These are phyloP conservation scores for Murina feae DNA, from an alignment of 2,113 vertebrate genomes.

Conservation along the genomic window DNA sequence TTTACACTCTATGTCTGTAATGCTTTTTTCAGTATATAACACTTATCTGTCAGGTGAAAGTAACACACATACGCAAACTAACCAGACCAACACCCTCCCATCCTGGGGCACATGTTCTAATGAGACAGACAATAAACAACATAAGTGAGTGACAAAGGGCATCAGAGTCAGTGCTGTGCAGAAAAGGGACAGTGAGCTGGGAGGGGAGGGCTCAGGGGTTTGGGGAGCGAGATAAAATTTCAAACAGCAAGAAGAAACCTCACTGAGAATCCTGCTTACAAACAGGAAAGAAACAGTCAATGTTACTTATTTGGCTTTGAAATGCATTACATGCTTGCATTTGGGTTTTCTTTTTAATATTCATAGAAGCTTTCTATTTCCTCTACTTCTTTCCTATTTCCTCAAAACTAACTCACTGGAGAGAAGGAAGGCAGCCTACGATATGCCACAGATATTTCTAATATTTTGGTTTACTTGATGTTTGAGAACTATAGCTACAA, in stretches of 20 bases:
- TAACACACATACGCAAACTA: accelerated
- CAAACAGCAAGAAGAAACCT: neutral
- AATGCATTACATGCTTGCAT: neutral
- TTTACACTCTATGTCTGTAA: neutral
- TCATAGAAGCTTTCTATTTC: neutral
- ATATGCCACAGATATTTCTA: neutral
- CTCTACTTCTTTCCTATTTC: neutral
- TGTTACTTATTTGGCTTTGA: neutral
- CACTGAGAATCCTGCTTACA: neutral
- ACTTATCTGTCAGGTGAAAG: neutral
- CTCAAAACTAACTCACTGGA: neutral
- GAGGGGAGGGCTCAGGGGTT: neutral
- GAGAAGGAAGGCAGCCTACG: neutral
- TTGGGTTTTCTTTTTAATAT: neutral
- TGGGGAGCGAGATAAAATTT: neutral
- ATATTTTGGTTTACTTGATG: neutral
- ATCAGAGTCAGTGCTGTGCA: neutral
- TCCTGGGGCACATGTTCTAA: neutral
- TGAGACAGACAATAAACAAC: neutral
- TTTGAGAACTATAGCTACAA: constrained; percentile 15
- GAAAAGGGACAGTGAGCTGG: neutral
- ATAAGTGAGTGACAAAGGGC: neutral
- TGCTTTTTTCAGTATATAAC: neutral
- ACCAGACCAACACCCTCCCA: neutral
- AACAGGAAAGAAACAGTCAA: neutral